phyloP scores from a whole-genome alignment of 2,113 vertebrate species.

The Ictalurus punctatus region DNA sequence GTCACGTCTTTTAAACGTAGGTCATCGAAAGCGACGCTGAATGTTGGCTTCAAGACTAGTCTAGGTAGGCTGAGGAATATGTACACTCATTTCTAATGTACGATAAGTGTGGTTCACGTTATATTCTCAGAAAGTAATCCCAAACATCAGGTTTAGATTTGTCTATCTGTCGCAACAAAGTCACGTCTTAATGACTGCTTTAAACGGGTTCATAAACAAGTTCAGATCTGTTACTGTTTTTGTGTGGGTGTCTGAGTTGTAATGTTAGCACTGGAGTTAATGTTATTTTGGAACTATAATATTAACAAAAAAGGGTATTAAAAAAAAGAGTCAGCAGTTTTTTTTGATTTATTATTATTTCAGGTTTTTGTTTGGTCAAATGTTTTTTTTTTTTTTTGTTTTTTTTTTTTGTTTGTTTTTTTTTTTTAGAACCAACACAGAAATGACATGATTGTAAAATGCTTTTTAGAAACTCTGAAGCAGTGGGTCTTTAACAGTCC shows the following conservation, averaged over 20 bases:
- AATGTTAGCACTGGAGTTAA: too few species aligned
- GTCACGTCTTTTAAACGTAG: neutral
- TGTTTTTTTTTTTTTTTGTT: neutral
- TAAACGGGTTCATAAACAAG: neutral
- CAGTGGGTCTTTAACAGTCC: neutral
- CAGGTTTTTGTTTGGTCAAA: neutral
- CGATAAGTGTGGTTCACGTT: neutral
- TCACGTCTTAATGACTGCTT: neutral
- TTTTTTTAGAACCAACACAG: neutral
- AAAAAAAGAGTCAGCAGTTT: too few species aligned
- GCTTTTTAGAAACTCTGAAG: neutral
- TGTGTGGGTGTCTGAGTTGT: neutral
- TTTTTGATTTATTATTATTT: too few species aligned
- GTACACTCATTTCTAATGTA: neutral
- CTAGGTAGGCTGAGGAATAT: neutral
- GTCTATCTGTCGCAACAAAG: neutral
- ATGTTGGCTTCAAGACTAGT: conserved; percentile 25
- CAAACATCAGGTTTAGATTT: neutral
- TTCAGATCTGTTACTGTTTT: neutral
- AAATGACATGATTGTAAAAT: neutral
- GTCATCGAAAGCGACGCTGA: neutral
- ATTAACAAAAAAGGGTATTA: neutral
- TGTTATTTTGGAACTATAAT: neutral
- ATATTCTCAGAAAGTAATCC: neutral
- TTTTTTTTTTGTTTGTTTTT: neutral